Percentiles rank a stretch among this genome's conserved stretches.
phyloP scores from a whole-genome alignment of 2,113 vertebrate species.

The Peromyscus polionotus region DNA sequence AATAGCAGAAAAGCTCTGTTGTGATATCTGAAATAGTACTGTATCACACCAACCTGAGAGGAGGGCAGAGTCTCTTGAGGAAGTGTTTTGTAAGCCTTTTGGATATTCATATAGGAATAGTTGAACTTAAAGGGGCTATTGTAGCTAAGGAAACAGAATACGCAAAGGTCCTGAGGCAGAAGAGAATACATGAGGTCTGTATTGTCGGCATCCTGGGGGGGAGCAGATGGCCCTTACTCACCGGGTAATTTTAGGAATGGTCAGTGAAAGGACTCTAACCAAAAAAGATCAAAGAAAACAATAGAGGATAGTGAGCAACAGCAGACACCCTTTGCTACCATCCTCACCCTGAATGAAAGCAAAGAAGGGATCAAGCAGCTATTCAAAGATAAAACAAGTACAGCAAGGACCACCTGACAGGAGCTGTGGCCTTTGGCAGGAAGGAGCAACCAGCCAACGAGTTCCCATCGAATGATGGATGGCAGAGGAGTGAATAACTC shows the following conservation, averaged over 20 bases:
- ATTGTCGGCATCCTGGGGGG: constrained; percentile 36
- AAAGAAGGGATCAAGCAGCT: neutral
- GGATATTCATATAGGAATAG: constrained; percentile 15
- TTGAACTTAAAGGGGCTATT: neutral
- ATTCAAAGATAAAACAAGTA: neutral
- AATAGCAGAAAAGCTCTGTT: neutral
- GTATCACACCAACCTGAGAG: neutral
- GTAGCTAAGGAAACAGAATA: neutral
- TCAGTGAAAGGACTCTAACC: constrained; percentile 29
- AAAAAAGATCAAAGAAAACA: neutral
- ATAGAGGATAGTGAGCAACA: neutral
- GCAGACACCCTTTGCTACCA: neutral
- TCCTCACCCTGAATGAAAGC: neutral
- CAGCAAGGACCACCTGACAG: neutral
- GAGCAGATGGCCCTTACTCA: constrained; percentile 34
- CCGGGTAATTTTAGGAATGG: neutral
- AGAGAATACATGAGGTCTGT: neutral
- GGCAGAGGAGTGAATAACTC: neutral
- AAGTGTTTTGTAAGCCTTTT: constrained; percentile 36
- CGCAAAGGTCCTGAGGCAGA: constrained; percentile 46
- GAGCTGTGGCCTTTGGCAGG: neutral
- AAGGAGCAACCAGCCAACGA: neutral
- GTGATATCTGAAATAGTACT: too few relatives aligned
- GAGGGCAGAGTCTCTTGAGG: neutral
- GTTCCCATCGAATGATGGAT: neutral